These are phyloP conservation scores for Ophiodon elongatus DNA, from an alignment of 2,113 vertebrate species.

Conservation along the genomic window DNA sequence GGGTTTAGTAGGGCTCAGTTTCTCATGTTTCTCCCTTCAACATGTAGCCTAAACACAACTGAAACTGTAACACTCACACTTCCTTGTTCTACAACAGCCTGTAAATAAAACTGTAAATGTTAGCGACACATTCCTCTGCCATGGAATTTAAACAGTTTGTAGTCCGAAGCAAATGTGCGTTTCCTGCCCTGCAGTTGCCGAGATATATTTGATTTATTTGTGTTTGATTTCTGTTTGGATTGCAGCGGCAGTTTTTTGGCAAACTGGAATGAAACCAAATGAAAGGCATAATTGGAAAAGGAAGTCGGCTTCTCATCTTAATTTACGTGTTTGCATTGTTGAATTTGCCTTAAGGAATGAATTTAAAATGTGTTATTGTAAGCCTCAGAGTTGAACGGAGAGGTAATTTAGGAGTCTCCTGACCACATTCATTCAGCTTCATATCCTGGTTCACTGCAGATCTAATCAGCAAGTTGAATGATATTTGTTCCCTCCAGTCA, in stretches of 20 bases:
- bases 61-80: slow-evolving; percentile 6
- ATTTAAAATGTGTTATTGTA: slow-evolving; percentile 71
- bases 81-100: slow-evolving; percentile 48
- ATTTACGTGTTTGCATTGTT: slow-evolving; percentile 71
- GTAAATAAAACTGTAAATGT: slow-evolving; percentile 39
- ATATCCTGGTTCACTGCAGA: slow-evolving; percentile 68
- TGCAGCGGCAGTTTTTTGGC: slow-evolving; percentile 43
- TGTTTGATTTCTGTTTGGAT: slow-evolving; percentile 67
- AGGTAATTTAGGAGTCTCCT: slow-evolving; percentile 67
- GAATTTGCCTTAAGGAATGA: slow-evolving; percentile 69
- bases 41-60: slow-evolving; percentile 38
- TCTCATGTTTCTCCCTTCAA: slow-evolving; percentile 62
- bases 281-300: slow-evolving; percentile 69
- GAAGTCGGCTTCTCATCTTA: slow-evolving; percentile 74
- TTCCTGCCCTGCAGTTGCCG: slow-evolving; percentile 34
- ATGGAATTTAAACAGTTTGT: slow-evolving; percentile 59
- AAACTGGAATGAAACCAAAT: slow-evolving; percentile 56
- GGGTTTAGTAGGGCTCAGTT: slow-evolving; percentile 58
- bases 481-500: slow-evolving; percentile 58
- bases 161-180: slow-evolving; percentile 5
- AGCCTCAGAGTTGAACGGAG: slow-evolving; percentile 39
- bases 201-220: slow-evolving; percentile 65
- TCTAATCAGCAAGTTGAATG: slow-evolving; percentile 72
- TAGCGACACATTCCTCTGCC: slow-evolving; percentile 52
- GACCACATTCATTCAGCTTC: slow-evolving; percentile 57